Percentiles rank a stretch among this genome's conserved stretches.
Evolutionary conservation across 1,140 invertebrate genomes (phyloP).

Genomic region (Camponotus pennsylvanicus): DNA sequence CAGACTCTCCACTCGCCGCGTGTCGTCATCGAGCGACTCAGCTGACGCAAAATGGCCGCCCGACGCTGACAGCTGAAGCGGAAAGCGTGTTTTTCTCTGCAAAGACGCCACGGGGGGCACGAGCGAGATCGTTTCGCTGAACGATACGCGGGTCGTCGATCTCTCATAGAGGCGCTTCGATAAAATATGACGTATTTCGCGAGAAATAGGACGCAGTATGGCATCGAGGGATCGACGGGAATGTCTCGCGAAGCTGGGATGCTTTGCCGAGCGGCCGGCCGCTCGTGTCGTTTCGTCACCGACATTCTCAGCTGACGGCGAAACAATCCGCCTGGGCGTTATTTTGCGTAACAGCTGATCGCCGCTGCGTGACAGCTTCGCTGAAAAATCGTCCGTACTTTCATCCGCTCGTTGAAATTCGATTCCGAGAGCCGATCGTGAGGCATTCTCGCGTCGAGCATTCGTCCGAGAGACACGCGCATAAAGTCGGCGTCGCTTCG

Average conservation of each 20-base stretch:
- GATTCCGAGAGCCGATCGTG: background rate
- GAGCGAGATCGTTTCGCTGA: rapidly evolving
- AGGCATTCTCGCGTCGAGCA: background rate
- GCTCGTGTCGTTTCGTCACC: conserved; percentile 71
- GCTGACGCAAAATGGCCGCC: conserved; percentile 75
- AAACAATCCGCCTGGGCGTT: conserved; percentile 58
- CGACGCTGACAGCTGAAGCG: conserved; percentile 71
- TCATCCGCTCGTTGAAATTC: background rate
- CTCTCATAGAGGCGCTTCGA: rapidly evolving
- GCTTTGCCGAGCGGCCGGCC: conserved; percentile 62
- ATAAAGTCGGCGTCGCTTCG: conserved; percentile 36
- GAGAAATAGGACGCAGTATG: conserved; percentile 61
- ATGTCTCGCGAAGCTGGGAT: conserved; percentile 22
- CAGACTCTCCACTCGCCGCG: conserved; percentile 69
- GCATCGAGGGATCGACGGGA: conserved; percentile 42
- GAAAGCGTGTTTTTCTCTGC: conserved; percentile 57
- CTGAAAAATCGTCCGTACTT: background rate
- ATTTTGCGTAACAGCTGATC: conserved; percentile 67
- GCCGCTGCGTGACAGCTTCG: conserved; percentile 1
- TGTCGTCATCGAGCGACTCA: conserved; percentile 74
- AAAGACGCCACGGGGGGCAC: background rate
- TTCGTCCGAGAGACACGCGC: background rate
- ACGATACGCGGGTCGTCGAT: background rate
- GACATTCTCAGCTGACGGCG: conserved; percentile 75
- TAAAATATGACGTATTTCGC: conserved; percentile 59